phyloP scores from a whole-genome alignment of 1,140 invertebrate genomes.

The Agrypnia vestita region DNA sequence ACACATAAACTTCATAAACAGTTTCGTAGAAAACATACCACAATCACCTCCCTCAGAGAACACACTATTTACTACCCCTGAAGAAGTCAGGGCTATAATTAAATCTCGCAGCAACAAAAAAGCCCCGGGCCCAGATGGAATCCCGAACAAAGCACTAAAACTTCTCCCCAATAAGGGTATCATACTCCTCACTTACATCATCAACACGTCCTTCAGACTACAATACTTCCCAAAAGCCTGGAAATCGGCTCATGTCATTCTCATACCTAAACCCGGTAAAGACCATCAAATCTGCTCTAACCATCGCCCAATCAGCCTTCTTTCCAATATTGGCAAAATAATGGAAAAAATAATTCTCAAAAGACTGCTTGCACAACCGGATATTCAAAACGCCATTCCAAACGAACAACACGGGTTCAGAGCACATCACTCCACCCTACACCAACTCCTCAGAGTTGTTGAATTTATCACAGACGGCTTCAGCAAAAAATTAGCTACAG shows the following conservation, averaged over 20 bases:
- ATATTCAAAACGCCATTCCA: neutral
- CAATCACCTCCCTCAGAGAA: no score
- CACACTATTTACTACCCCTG: no score
- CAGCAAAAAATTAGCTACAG: neutral
- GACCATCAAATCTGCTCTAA: neutral
- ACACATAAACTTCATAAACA: no score
- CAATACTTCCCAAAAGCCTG: neutral
- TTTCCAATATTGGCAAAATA: slow-evolving; percentile 1
- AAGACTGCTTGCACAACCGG: neutral
- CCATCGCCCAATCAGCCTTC: slow-evolving; percentile 11
- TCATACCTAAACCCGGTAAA: neutral
- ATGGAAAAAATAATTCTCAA: no score
- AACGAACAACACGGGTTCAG: slow-evolving; percentile 11
- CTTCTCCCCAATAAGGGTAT: neutral
- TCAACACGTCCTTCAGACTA: no score
- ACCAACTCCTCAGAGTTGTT: neutral
- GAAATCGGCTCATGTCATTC: neutral
- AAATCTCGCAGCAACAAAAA: no score
- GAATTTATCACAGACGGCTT: neutral
- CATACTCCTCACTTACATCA: no score
- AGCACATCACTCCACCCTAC: neutral
- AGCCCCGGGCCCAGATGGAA: neutral
- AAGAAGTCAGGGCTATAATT: no score
- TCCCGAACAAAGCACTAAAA: neutral
- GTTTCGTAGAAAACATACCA: no score